These are phyloP conservation scores for Rhombomys opimus DNA, from an alignment of 2,113 vertebrate species.

Conservation along the genomic window DNA sequence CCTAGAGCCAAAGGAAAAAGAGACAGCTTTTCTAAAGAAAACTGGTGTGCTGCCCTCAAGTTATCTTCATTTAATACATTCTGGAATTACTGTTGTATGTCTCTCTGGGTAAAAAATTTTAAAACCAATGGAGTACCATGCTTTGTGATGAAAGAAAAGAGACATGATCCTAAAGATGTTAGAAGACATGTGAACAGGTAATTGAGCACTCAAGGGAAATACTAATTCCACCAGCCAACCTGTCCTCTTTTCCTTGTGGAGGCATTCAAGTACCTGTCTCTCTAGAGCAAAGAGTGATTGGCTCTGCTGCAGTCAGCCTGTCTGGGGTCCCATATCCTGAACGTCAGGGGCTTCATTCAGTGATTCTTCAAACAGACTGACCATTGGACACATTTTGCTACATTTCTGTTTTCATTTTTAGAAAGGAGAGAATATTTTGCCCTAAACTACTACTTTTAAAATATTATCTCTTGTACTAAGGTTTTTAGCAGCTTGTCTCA, in stretches of 20 bases:
- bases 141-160: background rate
- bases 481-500: background rate
- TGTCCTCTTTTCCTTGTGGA: background rate
- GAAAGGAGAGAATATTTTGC: background rate
- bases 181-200: background rate
- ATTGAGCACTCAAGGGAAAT: background rate
- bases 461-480: background rate
- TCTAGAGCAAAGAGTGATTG: too few species aligned
- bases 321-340: background rate
- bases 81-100: background rate
- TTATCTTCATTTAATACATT: background rate
- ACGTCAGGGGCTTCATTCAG: background rate
- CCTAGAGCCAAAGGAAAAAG: background rate
- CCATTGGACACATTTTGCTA: background rate
- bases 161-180: too few species aligned
- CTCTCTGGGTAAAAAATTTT: background rate
- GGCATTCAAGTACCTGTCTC: background rate
- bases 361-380: background rate
- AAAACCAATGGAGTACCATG: background rate
- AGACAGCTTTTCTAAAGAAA: background rate
- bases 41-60: background rate
- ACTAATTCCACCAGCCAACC: background rate
- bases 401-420: background rate
- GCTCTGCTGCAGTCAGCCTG: too few species aligned
- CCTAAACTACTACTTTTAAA: background rate